Conservation (phyloP, 2,888 invertebrate species). For the Achlya flavicornis region DNA sequence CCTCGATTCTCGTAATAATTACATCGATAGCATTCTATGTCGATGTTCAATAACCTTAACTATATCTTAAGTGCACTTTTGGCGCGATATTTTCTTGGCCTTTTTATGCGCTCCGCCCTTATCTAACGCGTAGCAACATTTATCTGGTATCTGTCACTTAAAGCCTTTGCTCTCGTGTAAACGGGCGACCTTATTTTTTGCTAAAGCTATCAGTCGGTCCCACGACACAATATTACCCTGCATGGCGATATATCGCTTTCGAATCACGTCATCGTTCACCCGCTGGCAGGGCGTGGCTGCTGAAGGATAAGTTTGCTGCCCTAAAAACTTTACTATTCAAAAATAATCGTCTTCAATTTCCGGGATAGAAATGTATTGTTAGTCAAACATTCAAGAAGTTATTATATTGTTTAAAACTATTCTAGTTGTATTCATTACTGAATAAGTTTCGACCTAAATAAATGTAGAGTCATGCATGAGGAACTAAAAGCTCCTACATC, state of each 20-base stretch:
- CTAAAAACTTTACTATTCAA: not conserved
- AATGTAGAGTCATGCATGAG: constrained; percentile 2
- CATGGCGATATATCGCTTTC: constrained; percentile 74
- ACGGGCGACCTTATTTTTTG: constrained; percentile 81
- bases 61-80: constrained; percentile 50
- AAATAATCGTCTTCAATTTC: no score
- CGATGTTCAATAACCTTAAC: constrained; percentile 41
- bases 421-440: no score
- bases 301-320: constrained; percentile 61
- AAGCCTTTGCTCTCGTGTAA: constrained; percentile 79
- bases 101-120: constrained; percentile 68
- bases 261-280: constrained; percentile 78
- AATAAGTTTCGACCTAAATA: not conserved
- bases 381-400: no score
- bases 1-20: constrained; percentile 71
- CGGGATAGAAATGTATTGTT: no score
- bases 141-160: constrained; percentile 82
- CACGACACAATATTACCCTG: constrained; percentile 78
- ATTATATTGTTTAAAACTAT: no score
- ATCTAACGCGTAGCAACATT: constrained; percentile 78
- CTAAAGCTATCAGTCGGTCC: constrained; percentile 75
- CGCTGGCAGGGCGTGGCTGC: constrained; percentile 59
- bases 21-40: constrained; percentile 53
- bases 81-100: constrained; percentile 49
- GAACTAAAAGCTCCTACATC: not conserved